Percentiles rank a stretch among this genome's conserved stretches.
Conservation (phyloP, 2,113 vertebrate genomes). For the Pomatorhinus ruficollis region DNA sequence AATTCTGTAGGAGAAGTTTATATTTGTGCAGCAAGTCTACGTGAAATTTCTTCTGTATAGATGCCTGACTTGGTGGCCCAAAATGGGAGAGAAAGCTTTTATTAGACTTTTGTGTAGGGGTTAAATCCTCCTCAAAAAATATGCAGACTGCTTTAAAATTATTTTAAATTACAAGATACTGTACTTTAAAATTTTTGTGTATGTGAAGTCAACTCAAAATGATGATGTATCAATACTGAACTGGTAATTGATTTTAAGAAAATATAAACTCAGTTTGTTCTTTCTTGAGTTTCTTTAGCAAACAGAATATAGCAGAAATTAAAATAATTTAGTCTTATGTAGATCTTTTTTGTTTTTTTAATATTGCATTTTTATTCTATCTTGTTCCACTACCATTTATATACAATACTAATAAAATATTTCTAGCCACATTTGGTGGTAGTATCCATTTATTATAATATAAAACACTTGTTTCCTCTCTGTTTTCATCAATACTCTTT, state of each 20-base stretch:
- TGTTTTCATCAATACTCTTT: conserved; percentile 9
- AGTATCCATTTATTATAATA: not conserved
- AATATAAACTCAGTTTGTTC: not conserved
- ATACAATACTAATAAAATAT: not conserved
- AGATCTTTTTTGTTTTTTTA: not conserved
- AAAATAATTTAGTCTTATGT: not conserved
- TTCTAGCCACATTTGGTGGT: not conserved
- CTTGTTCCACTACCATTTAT: not conserved
- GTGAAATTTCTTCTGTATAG: not conserved
- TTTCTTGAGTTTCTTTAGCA: not conserved
- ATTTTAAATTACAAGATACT: not conserved
- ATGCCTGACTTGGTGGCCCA: not conserved
- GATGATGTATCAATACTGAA: not conserved
- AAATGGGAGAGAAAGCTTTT: not conserved
- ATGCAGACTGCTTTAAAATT: not conserved
- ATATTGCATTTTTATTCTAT: not conserved
- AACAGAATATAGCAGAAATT: not conserved
- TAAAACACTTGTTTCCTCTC: not conserved
- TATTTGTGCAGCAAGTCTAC: not conserved
- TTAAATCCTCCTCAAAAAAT: not conserved
- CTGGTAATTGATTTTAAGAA: not conserved
- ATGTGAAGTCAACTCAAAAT: not conserved
- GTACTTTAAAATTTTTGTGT: not conserved
- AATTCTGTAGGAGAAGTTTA: not conserved
- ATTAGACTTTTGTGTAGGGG: not conserved